Evolutionary conservation across 2,113 vertebrate species (phyloP).

Genomic region (Xenopus laevis): DNA sequence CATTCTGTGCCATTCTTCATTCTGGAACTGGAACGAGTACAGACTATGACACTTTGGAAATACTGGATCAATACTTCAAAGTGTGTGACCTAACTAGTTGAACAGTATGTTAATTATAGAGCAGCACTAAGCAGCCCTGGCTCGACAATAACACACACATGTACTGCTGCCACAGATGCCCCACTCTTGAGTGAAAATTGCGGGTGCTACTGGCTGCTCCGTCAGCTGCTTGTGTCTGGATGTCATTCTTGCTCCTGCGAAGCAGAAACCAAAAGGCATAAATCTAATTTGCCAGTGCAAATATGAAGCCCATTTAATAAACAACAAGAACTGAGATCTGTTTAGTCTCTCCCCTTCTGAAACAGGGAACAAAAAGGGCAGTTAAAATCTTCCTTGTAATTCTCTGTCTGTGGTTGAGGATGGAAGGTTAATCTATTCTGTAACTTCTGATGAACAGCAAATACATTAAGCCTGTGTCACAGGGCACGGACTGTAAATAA

Average conservation of each 20-base stretch:
- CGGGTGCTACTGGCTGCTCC: too few species aligned
- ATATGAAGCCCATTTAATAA: background rate
- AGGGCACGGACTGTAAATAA: slow-evolving; percentile 5
- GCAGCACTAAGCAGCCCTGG: background rate
- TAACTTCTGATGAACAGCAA: slow-evolving; percentile 25
- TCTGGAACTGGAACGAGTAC: background rate
- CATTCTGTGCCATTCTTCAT: too few species aligned
- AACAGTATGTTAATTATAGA: slow-evolving; percentile 1
- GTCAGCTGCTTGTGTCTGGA: background rate
- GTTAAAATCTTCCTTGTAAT: slow-evolving; percentile 14
- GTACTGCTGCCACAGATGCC: too few species aligned
- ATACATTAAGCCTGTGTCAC: slow-evolving; percentile 21
- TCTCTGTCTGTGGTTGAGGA: slow-evolving; percentile 4
- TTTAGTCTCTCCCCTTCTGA: background rate
- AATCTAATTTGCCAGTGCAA: slow-evolving; percentile 2
- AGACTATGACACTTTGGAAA: background rate
- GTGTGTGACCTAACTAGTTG: background rate
- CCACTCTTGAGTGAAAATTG: too few species aligned
- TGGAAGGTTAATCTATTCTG: slow-evolving; percentile 26
- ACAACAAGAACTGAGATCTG: background rate
- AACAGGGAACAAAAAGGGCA: background rate
- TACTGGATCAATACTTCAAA: background rate
- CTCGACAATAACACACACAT: background rate
- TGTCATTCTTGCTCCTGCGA: background rate
- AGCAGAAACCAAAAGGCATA: background rate